Percentiles rank a stretch among this genome's conserved stretches.
Evolutionary conservation across 2,797 vertebrate genomes (phyloP).

Genomic region (Pipistrellus pipistrellus): DNA sequence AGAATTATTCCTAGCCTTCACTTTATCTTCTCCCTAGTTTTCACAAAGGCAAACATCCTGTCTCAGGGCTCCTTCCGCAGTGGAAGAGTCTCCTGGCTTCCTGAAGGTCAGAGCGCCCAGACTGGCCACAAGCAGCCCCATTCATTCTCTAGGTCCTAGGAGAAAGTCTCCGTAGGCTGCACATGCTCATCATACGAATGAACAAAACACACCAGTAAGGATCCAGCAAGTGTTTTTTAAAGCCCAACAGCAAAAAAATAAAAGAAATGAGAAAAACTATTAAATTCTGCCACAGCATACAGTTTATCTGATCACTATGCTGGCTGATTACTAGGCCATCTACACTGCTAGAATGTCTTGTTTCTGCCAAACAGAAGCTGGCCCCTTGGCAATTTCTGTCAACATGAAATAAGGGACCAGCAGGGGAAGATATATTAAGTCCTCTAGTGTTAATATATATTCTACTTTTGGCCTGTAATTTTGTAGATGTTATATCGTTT

Average conservation of each 20-base stretch:
- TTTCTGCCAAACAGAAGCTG: neutral
- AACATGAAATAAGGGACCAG: neutral
- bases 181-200: neutral
- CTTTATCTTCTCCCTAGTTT: neutral
- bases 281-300: neutral
- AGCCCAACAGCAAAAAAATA: neutral
- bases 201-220: neutral
- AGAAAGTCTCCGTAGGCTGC: neutral
- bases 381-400: neutral
- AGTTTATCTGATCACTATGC: neutral
- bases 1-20: slow-evolving; percentile 13
- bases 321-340: neutral
- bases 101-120: neutral
- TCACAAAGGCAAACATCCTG: neutral
- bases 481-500: no score
- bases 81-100: neutral
- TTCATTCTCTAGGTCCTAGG: neutral
- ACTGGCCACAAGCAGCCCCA: neutral
- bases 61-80: neutral
- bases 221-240: slow-evolving; percentile 37
- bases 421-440: neutral
- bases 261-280: neutral
- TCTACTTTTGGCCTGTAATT: neutral
- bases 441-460: neutral
- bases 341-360: neutral